phyloP scores from a whole-genome alignment of 2,888 invertebrate genomes.

The Hyles lineata region DNA sequence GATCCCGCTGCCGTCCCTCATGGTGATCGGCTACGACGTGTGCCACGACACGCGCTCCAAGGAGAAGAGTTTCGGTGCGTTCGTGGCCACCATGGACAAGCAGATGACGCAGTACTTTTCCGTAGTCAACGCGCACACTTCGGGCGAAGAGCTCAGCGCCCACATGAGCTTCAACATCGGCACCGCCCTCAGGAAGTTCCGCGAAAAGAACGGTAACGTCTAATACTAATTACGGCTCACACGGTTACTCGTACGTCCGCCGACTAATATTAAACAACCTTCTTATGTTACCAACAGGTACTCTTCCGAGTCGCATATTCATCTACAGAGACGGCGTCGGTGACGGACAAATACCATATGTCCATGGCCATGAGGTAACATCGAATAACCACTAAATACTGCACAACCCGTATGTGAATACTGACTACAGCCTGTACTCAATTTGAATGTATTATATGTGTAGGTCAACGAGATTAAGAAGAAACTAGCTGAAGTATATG shows the following conservation, averaged over 20 bases:
- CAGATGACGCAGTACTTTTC: slow-evolving; percentile 89
- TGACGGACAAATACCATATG: slow-evolving; percentile 94
- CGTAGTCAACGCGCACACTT: slow-evolving; percentile 88
- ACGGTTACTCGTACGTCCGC: no score
- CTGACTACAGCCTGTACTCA: no score
- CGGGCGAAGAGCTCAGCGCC: slow-evolving; percentile 90
- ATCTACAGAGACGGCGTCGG: slow-evolving; percentile 97
- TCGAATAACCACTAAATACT: not conserved
- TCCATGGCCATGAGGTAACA: slow-evolving; percentile 90
- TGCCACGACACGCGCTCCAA: slow-evolving; percentile 92
- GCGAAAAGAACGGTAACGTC: slow-evolving; percentile 64
- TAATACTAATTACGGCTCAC: no score
- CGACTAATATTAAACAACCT: no score
- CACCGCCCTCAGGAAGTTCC: slow-evolving; percentile 80
- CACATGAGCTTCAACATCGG: slow-evolving; percentile 88
- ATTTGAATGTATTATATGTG: slow-evolving; percentile 25
- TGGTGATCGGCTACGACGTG: slow-evolving; percentile 95
- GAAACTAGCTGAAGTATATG: slow-evolving; percentile 83
- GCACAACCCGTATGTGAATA: no score
- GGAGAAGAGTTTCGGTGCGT: slow-evolving; percentile 88
- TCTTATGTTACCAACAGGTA: slow-evolving; percentile 56
- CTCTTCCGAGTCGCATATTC: slow-evolving; percentile 88
- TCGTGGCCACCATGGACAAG: slow-evolving; percentile 89
- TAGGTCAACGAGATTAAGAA: slow-evolving; percentile 81
- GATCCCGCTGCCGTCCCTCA: slow-evolving; percentile 87